Evolutionary conservation across 2,797 vertebrate genomes (phyloP).

Genomic region (Karalla daura): DNA sequence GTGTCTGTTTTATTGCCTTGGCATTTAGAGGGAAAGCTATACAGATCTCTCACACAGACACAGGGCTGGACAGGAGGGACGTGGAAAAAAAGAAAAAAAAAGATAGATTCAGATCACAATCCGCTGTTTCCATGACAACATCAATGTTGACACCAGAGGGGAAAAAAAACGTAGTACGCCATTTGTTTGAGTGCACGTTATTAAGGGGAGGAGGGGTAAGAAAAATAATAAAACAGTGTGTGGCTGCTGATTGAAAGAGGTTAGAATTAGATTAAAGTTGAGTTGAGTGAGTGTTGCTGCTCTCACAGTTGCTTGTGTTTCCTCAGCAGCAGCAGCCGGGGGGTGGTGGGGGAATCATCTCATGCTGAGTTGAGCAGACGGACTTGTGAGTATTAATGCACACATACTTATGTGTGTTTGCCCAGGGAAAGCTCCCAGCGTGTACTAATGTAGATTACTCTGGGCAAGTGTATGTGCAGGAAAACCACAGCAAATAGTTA

Average conservation of each 20-base stretch:
- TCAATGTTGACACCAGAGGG: conserved; percentile 64
- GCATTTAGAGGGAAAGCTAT: conserved; percentile 58
- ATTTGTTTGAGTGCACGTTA: conserved; percentile 63
- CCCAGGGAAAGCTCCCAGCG: conserved; percentile 11
- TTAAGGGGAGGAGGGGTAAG: conserved; percentile 44
- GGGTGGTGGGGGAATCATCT: conserved; percentile 7
- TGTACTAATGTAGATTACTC: conserved; percentile 19
- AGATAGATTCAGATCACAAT: conserved; percentile 52
- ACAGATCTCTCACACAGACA: conserved; percentile 33
- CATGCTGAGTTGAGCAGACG: conserved; percentile 10
- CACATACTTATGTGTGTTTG: conserved; percentile 25
- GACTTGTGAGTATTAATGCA: conserved; percentile 20
- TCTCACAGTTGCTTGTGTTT: conserved; percentile 9
- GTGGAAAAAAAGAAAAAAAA: conserved; percentile 8
- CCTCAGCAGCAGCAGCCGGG: conserved; percentile 9
- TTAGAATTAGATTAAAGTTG: conserved; percentile 37
- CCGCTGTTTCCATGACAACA: conserved; percentile 78
- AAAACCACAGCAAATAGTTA: conserved; percentile 27
- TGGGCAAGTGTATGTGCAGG: background rate
- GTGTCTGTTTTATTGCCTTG: conserved; percentile 63
- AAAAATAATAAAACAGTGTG: conserved; percentile 31
- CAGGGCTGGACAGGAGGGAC: conserved; percentile 22
- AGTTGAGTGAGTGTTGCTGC: conserved; percentile 23
- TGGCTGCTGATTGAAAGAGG: conserved; percentile 24
- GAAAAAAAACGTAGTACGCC: conserved; percentile 14